Evolutionary conservation across 2,113 vertebrate species (phyloP).

Genomic region (Barnardius zonarius): DNA sequence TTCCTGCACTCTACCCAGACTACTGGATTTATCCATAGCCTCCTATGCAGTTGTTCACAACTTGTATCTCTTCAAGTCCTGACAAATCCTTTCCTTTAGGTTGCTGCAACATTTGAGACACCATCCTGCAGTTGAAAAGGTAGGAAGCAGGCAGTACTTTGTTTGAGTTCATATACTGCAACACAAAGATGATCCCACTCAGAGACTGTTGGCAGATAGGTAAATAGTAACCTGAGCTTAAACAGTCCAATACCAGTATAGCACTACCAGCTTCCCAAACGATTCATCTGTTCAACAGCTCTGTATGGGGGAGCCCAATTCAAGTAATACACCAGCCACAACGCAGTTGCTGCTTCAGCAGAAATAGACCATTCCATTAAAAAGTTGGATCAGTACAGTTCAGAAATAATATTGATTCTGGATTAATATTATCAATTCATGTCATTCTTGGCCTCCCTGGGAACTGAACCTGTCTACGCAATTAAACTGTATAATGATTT

Average conservation of each 20-base stretch:
- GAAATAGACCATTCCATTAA: neutral
- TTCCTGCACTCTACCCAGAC: neutral
- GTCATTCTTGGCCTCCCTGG: slow-evolving; percentile 37
- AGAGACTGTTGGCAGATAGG: neutral
- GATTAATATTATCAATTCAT: slow-evolving; percentile 40
- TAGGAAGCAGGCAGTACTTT: neutral
- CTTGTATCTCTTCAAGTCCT: neutral
- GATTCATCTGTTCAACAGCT: neutral
- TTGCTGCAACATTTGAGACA: neutral
- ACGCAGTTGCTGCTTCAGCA: neutral
- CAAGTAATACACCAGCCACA: neutral
- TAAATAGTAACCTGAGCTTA: neutral
- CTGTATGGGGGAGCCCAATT: neutral
- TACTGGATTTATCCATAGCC: neutral
- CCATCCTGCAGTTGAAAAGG: neutral
- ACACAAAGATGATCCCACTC: neutral
- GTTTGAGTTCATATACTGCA: neutral
- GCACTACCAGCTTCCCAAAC: neutral
- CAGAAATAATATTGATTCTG: slow-evolving; percentile 42
- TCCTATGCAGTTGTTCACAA: neutral
- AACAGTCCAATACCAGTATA: neutral
- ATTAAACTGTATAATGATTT: slow-evolving; percentile 54
- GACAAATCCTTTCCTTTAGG: neutral
- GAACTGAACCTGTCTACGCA: slow-evolving; percentile 38
- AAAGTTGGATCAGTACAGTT: neutral